phyloP scores from a whole-genome alignment of 2,797 vertebrate species.

The Hippoglossus hippoglossus region DNA sequence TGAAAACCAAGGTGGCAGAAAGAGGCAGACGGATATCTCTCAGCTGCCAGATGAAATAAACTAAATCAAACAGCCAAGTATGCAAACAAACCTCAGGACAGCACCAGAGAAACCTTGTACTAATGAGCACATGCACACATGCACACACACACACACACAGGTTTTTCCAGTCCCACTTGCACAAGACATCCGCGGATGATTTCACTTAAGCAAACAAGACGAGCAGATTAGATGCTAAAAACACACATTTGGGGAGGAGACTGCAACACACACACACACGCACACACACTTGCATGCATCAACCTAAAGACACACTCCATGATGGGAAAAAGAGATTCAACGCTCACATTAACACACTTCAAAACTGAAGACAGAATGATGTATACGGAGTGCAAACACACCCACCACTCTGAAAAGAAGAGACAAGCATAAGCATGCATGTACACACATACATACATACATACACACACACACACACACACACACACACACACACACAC shows the following conservation, averaged over 20 bases:
- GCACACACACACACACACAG: slow-evolving; percentile 32
- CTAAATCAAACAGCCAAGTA: slow-evolving; percentile 36
- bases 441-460: slow-evolving; percentile 1
- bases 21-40: slow-evolving; percentile 44
- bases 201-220: slow-evolving; percentile 64
- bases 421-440: not conserved
- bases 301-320: slow-evolving; percentile 23
- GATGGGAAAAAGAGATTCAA: slow-evolving; percentile 53
- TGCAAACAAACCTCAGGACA: slow-evolving; percentile 52
- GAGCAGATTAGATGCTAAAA: slow-evolving; percentile 51
- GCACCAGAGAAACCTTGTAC: not conserved
- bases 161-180: slow-evolving; percentile 65
- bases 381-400: slow-evolving; percentile 33
- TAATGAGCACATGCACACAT: slow-evolving; percentile 42
- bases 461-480: not conserved
- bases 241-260: slow-evolving; percentile 43
- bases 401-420: slow-evolving; percentile 34
- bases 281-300: slow-evolving; percentile 7
- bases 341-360: slow-evolving; percentile 34
- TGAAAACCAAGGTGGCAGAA: slow-evolving; percentile 39
- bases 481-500: not conserved
- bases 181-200: slow-evolving; percentile 50
- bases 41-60: slow-evolving; percentile 36
- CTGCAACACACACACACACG: slow-evolving; percentile 1
- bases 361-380: slow-evolving; percentile 46